Evolutionary conservation across 2,888 invertebrate species (phyloP), one percentile per base, ranked within the genome.

Genomic region (Cantharis nigra): DNA sequence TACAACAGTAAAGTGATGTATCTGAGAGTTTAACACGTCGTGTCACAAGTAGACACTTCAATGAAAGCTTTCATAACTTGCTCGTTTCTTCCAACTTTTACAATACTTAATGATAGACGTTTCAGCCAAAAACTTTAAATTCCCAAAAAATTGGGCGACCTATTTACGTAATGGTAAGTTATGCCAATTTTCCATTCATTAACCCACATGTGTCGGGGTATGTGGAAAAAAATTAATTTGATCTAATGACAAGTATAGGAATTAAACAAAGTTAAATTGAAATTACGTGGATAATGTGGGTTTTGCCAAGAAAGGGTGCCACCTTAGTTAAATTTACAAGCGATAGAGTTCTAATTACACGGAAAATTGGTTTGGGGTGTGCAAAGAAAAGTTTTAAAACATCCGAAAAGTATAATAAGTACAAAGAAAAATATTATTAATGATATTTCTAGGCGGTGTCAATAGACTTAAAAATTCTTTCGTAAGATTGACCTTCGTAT

Each of bases 401-500:
- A n/a, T 49, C 7, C n/a, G 7, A 49, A 49, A 49, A 49, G 7
- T 49, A 49, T 49, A 49, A n/a, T n/a, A n/a, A 49, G n/a, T 49
- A 49, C 49, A 49, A 49, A 49, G 49, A 49, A 49, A 49, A 49
- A n/a, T 49, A 49, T 49, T 49, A 49, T 49, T 67, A 23, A 23
- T 23, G 26, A 18, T 23, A 20, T 18, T 69, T 62, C 16, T 70
- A 20, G 14, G 14, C 16, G 75, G 75, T 70, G 75, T 75, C 75
- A 71, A 70, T 75, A 75, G 70, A 70, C 75, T 75, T 69, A 28
- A 65, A 33, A 70, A 33, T 65, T 75, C 75, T 75, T 75, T 75
- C 70, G 70, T 70, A 75, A 75, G 33, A 71, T 18, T 75, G 75
- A 75, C 75, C 75, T 75, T 75, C 70, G 64, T 75, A 75, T 75